Evolutionary conservation across 2,113 vertebrate genomes (phyloP).

Genomic region (Lophochroa leadbeateri): DNA sequence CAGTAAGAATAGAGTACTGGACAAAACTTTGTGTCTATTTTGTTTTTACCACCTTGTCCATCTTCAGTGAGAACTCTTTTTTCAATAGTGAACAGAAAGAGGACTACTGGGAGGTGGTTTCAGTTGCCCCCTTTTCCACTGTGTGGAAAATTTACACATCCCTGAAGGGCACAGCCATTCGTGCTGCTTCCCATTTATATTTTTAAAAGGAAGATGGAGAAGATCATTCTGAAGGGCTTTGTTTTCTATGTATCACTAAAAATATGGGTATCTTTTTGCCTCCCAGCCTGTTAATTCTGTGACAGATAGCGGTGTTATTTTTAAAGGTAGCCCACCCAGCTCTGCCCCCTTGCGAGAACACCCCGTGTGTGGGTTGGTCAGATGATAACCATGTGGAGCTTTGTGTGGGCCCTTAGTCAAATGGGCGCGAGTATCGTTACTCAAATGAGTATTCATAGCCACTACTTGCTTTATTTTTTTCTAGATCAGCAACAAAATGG

Average conservation of each 20-base stretch:
- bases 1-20: background rate
- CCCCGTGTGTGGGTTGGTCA: slow-evolving; percentile 34
- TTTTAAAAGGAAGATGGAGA: slow-evolving; percentile 13
- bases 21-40: background rate
- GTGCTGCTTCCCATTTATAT: background rate
- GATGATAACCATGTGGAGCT: slow-evolving; percentile 57
- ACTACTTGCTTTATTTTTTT: slow-evolving; percentile 79
- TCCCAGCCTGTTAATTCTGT: slow-evolving; percentile 4
- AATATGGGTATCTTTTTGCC: background rate
- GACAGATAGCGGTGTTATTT: slow-evolving; percentile 40
- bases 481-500: slow-evolving; percentile 82
- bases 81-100: background rate
- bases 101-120: background rate
- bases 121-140: background rate
- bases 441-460: slow-evolving; percentile 81
- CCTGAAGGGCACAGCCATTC: background rate
- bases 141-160: background rate
- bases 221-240: slow-evolving; percentile 10
- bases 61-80: background rate
- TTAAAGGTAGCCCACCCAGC: slow-evolving; percentile 39
- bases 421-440: slow-evolving; percentile 68
- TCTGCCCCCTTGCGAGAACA: slow-evolving; percentile 35
- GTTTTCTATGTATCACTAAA: slow-evolving; percentile 4
- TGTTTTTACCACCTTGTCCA: background rate
- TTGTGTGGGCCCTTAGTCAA: slow-evolving; percentile 69